Conservation (phyloP, 2,888 invertebrate species). For the Drosophila trichaetosa region DNA sequence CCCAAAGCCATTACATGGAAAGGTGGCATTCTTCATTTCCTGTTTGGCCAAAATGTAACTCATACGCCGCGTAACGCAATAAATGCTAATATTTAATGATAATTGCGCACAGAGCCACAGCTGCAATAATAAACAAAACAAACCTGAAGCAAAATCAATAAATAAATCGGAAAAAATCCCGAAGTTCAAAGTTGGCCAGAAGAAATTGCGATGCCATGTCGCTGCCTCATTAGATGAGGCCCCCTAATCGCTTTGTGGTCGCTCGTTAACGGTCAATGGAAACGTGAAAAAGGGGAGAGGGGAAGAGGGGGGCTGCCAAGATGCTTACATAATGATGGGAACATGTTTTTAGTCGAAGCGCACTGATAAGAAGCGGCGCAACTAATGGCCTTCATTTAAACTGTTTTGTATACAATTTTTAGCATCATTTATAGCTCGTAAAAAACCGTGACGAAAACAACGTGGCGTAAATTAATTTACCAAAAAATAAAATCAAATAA, state of each 20-base stretch:
- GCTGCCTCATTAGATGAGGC: conserved; percentile 64
- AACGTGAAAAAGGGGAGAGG: not conserved
- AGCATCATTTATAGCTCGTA: conserved; percentile 58
- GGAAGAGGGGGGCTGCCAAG: not conserved
- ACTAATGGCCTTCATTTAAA: conserved; percentile 48
- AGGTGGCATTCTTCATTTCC: conserved; percentile 48
- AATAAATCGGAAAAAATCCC: conserved; percentile 24
- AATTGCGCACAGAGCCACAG: conserved; percentile 56
- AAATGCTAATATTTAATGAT: conserved; percentile 75
- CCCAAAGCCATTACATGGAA: conserved; percentile 21
- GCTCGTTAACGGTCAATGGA: conserved; percentile 42
- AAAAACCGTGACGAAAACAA: conserved; percentile 55
- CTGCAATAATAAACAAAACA: conserved; percentile 43
- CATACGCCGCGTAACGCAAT: conserved; percentile 63
- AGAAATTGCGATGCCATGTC: conserved; percentile 55
- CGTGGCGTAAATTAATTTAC: conserved; percentile 68
- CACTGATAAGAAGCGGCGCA: conserved; percentile 54
- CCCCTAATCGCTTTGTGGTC: conserved; percentile 32
- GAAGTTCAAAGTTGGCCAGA: conserved; percentile 72
- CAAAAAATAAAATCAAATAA: conserved; percentile 24
- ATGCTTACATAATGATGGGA: conserved; percentile 75
- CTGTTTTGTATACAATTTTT: conserved; percentile 49
- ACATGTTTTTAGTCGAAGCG: conserved; percentile 38
- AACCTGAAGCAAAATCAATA: conserved; percentile 46
- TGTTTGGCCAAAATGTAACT: conserved; percentile 62